These are phyloP conservation scores for Protobothrops flavoviridis DNA, from an alignment of 2,113 vertebrate genomes.

Conservation along the genomic window DNA sequence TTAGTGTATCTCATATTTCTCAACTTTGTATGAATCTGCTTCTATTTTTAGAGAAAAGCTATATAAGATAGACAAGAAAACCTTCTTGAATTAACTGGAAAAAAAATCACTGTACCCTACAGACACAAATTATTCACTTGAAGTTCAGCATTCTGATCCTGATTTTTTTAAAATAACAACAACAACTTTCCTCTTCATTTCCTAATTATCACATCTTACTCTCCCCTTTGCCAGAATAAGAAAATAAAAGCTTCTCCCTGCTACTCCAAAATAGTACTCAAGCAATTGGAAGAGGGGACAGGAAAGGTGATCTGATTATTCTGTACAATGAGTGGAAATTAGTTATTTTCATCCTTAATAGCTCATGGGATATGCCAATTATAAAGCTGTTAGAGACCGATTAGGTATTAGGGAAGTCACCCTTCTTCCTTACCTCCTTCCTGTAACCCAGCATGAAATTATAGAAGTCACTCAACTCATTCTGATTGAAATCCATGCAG, in stretches of 20 bases:
- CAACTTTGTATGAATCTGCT: background rate
- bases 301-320: constrained; percentile 69
- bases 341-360: constrained; percentile 73
- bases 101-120: background rate
- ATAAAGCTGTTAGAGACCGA: constrained; percentile 67
- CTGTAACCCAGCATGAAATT: constrained; percentile 66
- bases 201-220: constrained; percentile 46
- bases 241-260: constrained; percentile 43
- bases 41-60: background rate
- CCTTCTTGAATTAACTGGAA: background rate
- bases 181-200: background rate
- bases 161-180: background rate
- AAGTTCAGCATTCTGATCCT: constrained; percentile 21
- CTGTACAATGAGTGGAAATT: constrained; percentile 68
- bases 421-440: constrained; percentile 58
- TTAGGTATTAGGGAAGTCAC: constrained; percentile 63
- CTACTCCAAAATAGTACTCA: constrained; percentile 36
- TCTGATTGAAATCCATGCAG: constrained; percentile 63
- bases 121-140: constrained; percentile 7
- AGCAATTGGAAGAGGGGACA: constrained; percentile 54
- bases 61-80: background rate
- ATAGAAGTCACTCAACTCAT: constrained; percentile 64
- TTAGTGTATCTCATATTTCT: background rate
- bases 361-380: constrained; percentile 68
- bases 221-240: constrained; percentile 47